Evolutionary conservation across 2,888 invertebrate species (phyloP).

Genomic region (Oxycera nigricornis): DNA sequence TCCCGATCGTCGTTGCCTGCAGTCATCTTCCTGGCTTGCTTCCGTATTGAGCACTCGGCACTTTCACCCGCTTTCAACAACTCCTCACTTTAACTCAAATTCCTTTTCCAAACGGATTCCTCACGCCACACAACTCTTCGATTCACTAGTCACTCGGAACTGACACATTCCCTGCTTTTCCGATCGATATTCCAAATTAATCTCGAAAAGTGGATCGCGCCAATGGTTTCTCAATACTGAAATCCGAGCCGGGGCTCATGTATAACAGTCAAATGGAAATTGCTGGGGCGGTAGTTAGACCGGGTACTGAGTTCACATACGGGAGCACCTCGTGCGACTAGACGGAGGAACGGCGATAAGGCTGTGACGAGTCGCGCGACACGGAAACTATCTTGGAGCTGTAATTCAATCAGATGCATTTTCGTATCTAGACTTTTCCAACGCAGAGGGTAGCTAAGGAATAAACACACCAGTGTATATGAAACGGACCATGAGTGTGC

Average conservation of each 20-base stretch:
- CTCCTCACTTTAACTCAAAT: neutral
- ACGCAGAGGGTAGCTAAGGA: no score
- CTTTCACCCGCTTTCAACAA: neutral
- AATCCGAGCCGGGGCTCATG: conserved; percentile 14
- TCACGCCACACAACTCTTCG: neutral
- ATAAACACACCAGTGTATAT: no score
- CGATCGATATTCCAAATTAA: conserved; percentile 22
- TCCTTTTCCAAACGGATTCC: neutral
- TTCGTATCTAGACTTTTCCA: conserved; percentile 2
- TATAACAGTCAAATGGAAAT: conserved; percentile 14
- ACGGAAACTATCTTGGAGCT: conserved; percentile 29
- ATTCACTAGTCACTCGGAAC: neutral
- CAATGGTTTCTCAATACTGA: conserved; percentile 32
- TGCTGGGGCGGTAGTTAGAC: neutral
- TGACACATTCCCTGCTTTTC: conserved; percentile 9
- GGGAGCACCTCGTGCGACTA: neutral
- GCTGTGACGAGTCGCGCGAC: neutral
- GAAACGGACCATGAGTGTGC: no score
- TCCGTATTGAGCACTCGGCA: neutral
- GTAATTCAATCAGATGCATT: conserved; percentile 32
- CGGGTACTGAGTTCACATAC: neutral
- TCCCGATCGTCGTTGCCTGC: conserved; percentile 64
- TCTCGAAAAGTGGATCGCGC: conserved; percentile 22
- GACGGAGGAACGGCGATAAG: conserved; percentile 13
- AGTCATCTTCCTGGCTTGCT: conserved; percentile 59